Percentiles rank a stretch among this genome's conserved stretches.
These are phyloP conservation scores for Notodonta ziczac DNA, from an alignment of 2,888 invertebrate genomes.

Conservation along the genomic window DNA sequence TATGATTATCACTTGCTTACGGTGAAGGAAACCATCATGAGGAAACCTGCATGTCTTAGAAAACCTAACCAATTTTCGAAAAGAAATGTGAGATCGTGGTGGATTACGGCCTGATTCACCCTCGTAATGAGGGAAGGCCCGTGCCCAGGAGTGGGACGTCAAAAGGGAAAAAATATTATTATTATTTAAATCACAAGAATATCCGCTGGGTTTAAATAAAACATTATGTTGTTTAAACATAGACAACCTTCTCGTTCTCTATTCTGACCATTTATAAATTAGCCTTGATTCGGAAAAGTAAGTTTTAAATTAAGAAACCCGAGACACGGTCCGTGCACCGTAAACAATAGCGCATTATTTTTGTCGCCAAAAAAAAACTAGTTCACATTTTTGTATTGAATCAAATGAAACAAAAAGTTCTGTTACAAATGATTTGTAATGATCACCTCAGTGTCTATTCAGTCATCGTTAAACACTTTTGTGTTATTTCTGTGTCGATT, in stretches of 20 bases:
- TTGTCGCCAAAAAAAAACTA: conserved; percentile 5
- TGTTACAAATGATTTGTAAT: not conserved
- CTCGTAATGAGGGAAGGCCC: too few relatives aligned
- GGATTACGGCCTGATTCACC: too few relatives aligned
- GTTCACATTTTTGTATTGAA: conserved; percentile 1
- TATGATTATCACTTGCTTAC: too few relatives aligned
- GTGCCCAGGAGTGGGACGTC: too few relatives aligned
- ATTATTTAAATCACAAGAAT: too few relatives aligned
- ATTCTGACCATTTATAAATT: conserved; percentile 1
- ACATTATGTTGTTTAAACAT: not conserved
- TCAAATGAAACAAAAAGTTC: conserved; percentile 2
- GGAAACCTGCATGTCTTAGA: too few relatives aligned
- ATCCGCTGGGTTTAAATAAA: too few relatives aligned
- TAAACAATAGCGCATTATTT: conserved; percentile 9
- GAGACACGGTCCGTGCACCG: conserved; percentile 1
- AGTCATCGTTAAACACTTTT: not conserved
- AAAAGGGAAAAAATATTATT: too few relatives aligned
- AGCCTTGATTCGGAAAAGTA: conserved; percentile 8
- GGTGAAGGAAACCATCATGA: too few relatives aligned
- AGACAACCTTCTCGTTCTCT: not conserved
- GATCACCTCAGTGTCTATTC: not conserved
- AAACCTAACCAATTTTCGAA: too few relatives aligned
- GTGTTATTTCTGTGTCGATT: not conserved
- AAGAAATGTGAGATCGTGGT: too few relatives aligned
- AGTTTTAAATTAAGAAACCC: conserved; percentile 7